These are phyloP conservation scores for Luperina testacea DNA, from an alignment of 2,888 invertebrate species.

Conservation along the genomic window DNA sequence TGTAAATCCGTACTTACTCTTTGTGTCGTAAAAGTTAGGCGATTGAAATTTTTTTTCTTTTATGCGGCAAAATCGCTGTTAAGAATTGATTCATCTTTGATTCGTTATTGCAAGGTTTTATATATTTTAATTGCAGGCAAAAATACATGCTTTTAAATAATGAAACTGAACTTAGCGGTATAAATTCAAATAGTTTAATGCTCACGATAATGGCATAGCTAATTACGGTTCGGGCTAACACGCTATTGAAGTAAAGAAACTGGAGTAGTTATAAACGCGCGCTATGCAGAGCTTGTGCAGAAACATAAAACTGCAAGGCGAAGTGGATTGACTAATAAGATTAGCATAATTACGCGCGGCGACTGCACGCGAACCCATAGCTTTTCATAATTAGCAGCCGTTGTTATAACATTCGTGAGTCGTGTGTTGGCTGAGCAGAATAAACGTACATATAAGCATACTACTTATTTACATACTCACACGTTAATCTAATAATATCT, in stretches of 20 bases:
- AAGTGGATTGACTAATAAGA: slow-evolving; percentile 88
- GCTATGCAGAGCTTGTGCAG: slow-evolving; percentile 70
- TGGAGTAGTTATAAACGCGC: slow-evolving; percentile 52
- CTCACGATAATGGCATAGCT: slow-evolving; percentile 57
- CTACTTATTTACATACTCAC: slow-evolving; percentile 43
- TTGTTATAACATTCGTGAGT: slow-evolving; percentile 67
- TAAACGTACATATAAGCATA: slow-evolving; percentile 48
- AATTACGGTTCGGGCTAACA: slow-evolving; percentile 65
- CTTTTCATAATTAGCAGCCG: slow-evolving; percentile 85
- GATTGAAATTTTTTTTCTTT: slow-evolving; percentile 80
- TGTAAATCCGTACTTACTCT: slow-evolving; percentile 88
- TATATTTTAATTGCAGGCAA: slow-evolving; percentile 14
- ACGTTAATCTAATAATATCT: slow-evolving; percentile 53
- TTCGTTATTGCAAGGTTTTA: slow-evolving; percentile 34
- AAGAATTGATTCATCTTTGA: slow-evolving; percentile 61
- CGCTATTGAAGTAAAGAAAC: slow-evolving; percentile 64
- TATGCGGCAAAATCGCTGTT: slow-evolving; percentile 56
- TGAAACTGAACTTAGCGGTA: slow-evolving; percentile 42
- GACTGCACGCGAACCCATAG: slow-evolving; percentile 84
- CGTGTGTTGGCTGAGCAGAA: slow-evolving; percentile 48
- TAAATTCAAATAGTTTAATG: slow-evolving; percentile 66
- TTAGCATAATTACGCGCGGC: slow-evolving; percentile 86
- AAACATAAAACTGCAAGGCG: slow-evolving; percentile 81
- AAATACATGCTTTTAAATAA: slow-evolving; percentile 34
- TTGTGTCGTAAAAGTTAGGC: slow-evolving; percentile 85